phyloP scores from a whole-genome alignment of 2,797 vertebrate genomes.

The Pachyuromys duprasi region DNA sequence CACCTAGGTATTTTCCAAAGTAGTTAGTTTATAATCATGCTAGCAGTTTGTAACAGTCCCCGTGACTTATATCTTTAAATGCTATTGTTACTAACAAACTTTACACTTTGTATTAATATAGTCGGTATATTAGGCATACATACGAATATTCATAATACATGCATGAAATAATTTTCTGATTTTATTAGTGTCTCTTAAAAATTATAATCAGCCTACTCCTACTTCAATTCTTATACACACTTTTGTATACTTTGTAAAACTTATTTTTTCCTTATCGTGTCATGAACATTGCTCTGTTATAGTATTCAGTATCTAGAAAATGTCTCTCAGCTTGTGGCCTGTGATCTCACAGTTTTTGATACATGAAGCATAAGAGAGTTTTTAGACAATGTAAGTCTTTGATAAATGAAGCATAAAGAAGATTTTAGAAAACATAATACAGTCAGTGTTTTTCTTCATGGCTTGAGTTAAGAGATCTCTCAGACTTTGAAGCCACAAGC shows the following conservation, averaged over 20 bases:
- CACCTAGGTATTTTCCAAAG: neutral
- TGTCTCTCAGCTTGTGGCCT: neutral
- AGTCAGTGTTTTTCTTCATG: neutral
- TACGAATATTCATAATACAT: neutral
- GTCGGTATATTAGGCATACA: neutral
- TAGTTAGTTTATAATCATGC: neutral
- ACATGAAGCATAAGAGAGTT: neutral
- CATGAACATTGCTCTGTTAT: neutral
- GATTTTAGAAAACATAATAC: neutral
- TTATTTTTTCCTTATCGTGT: neutral
- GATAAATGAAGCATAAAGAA: neutral
- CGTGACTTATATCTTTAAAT: neutral
- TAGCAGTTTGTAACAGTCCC: neutral
- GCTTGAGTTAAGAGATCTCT: neutral
- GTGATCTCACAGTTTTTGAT: neutral
- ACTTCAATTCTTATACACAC: neutral
- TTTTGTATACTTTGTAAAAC: neutral
- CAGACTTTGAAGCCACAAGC: neutral
- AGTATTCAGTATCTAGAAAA: neutral
- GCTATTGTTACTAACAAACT: neutral
- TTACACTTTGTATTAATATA: neutral
- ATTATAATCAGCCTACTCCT: neutral
- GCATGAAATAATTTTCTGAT: neutral
- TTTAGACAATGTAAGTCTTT: constrained; percentile 10
- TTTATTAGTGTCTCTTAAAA: neutral